Percentiles rank a stretch among this genome's conserved stretches.
These are phyloP conservation scores for Ahaetulla prasina DNA, from an alignment of 2,113 vertebrate species.

Conservation along the genomic window DNA sequence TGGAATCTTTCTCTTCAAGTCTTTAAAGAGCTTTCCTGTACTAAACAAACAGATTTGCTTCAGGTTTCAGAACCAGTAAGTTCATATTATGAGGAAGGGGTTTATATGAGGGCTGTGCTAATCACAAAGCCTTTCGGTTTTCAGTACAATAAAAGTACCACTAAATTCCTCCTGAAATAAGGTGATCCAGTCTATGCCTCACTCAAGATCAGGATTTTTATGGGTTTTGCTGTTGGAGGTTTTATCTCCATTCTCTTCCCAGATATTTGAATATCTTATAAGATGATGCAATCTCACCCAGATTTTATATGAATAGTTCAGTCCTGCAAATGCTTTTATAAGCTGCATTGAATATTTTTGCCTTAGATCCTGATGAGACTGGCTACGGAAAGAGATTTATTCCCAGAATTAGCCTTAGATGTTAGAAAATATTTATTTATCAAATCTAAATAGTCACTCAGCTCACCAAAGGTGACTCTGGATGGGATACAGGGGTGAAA, in stretches of 20 bases:
- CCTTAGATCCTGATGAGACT: no score
- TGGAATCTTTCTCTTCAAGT: not conserved
- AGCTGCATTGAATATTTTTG: no score
- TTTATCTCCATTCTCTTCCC: not conserved
- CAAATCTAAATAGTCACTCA: no score
- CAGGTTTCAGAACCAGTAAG: not conserved
- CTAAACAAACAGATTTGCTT: not conserved
- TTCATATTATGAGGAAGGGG: not conserved
- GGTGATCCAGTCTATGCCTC: not conserved
- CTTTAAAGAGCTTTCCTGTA: not conserved
- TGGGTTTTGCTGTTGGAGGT: not conserved
- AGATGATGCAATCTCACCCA: not conserved
- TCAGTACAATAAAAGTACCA: not conserved
- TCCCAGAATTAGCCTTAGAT: no score
- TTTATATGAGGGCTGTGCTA: not conserved
- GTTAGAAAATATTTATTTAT: no score
- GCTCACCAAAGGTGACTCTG: no score
- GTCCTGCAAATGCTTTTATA: no score
- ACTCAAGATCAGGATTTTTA: not conserved
- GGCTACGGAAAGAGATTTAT: no score
- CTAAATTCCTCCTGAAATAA: not conserved
- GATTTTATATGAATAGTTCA: no score
- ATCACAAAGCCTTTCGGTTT: not conserved
- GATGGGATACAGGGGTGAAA: no score
- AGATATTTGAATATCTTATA: not conserved